Conservation (phyloP, 2,888 invertebrate genomes). For the Herminia tarsipennalis region DNA sequence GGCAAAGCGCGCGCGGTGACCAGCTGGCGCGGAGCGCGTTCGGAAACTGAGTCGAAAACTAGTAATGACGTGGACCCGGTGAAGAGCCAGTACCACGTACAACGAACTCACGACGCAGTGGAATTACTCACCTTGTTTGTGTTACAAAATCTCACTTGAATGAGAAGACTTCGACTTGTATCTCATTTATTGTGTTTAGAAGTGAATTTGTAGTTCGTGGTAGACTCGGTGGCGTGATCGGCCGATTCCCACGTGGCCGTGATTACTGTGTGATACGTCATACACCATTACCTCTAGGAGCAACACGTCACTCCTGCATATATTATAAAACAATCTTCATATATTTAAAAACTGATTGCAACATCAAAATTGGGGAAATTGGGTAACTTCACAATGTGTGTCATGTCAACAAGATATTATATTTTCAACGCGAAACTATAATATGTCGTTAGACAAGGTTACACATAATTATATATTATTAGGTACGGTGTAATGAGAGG, state of each 20-base stretch:
- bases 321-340: conserved; percentile 1
- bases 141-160: conserved; percentile 8
- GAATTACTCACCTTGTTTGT: conserved; percentile 8
- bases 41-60: conserved; percentile 60
- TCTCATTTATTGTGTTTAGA: conserved; percentile 9
- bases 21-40: conserved; percentile 60
- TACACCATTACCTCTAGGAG: conserved; percentile 3
- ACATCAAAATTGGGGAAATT: not conserved
- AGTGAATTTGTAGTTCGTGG: conserved; percentile 29
- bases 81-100: conserved; percentile 44
- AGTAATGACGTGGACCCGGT: conserved; percentile 45
- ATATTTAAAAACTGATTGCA: conserved; percentile 1
- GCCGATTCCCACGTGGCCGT: conserved; percentile 33
- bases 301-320: conserved; percentile 18
- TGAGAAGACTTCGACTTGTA: conserved; percentile 19
- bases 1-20: conserved; percentile 46
- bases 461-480: conserved; percentile 25
- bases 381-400: not conserved
- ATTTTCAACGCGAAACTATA: conserved; percentile 14
- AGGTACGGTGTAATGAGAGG: conserved; percentile 17
- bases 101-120: conserved; percentile 33
- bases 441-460: conserved; percentile 16
- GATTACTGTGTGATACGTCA: conserved; percentile 24
- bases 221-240: conserved; percentile 44
- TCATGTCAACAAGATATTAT: conserved; percentile 14